Conservation (phyloP, 2,888 invertebrate genomes). For the Aplocera efformata region DNA sequence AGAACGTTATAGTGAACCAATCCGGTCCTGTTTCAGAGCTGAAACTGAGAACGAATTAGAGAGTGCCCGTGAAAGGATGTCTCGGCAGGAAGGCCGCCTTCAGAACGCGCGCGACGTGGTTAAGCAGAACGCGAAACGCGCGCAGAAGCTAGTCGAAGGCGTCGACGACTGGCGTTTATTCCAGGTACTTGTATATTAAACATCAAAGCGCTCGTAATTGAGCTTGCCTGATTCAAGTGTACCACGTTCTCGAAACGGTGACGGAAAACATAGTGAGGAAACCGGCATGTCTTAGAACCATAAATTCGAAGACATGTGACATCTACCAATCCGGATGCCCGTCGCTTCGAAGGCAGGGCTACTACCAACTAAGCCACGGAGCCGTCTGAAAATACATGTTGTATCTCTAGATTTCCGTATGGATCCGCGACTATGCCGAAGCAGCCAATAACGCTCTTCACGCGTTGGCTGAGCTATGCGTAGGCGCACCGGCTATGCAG, state of each 20-base stretch:
- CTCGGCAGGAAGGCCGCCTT: slow-evolving; percentile 52
- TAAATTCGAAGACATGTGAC: too few species aligned
- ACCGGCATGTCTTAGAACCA: too few species aligned
- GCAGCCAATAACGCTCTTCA: slow-evolving; percentile 49
- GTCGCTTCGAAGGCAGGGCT: too few species aligned
- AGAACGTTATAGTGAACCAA: too few species aligned
- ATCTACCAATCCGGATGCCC: too few species aligned
- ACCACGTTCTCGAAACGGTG: too few species aligned
- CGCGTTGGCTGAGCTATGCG: slow-evolving; percentile 37
- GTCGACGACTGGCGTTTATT: slow-evolving; percentile 63
- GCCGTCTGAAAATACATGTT: not conserved
- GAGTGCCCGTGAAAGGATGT: slow-evolving; percentile 47
- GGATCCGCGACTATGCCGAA: slow-evolving; percentile 61
- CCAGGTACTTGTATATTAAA: slow-evolving; percentile 48
- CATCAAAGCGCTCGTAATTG: too few species aligned
- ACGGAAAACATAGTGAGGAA: too few species aligned
- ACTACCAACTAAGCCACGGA: too few species aligned
- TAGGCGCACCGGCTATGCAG: slow-evolving; percentile 29
- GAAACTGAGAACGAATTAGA: slow-evolving; percentile 61
- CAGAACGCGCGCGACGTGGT: slow-evolving; percentile 60
- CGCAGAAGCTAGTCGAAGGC: slow-evolving; percentile 59
- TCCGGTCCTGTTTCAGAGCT: slow-evolving; percentile 39
- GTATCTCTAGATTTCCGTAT: slow-evolving; percentile 48
- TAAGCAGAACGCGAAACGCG: slow-evolving; percentile 49
- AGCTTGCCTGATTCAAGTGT: too few species aligned